These are phyloP conservation scores for Diploptera punctata DNA, from an alignment of 2,888 invertebrate genomes.

Conservation along the genomic window DNA sequence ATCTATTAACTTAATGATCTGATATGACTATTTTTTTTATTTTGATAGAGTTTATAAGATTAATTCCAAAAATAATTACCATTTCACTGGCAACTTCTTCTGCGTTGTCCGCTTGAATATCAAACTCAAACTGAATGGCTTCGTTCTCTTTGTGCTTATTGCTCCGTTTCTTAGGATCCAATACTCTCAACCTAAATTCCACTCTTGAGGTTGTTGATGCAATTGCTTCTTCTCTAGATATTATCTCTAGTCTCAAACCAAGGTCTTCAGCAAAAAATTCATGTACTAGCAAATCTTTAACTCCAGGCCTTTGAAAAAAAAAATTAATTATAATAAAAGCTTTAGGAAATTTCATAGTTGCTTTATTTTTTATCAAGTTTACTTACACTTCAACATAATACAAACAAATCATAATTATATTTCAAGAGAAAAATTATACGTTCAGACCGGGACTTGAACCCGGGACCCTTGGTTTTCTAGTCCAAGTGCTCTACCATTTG, in stretches of 20 bases:
- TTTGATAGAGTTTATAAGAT: too few species aligned
- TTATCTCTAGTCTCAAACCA: constrained; percentile 77
- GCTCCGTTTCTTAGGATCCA: constrained; percentile 96
- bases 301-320: constrained; percentile 77
- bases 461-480: too few species aligned
- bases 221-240: constrained; percentile 64
- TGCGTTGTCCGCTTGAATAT: constrained; percentile 88
- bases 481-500: too few species aligned
- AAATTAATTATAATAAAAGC: too few species aligned
- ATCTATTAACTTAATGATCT: too few species aligned
- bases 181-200: constrained; percentile 89
- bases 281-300: constrained; percentile 92
- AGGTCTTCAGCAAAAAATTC: constrained; percentile 98
- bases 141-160: constrained; percentile 99
- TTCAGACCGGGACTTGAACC: too few species aligned
- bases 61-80: constrained; percentile 59
- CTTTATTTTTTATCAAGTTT: too few species aligned
- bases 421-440: too few species aligned
- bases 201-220: constrained; percentile 62
- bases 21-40: too few species aligned
- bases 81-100: constrained; percentile 95
- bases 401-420: too few species aligned
- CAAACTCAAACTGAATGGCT: constrained; percentile 98
- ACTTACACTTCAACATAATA: too few species aligned
- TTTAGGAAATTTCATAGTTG: too few species aligned